Conservation (phyloP, 2,113 vertebrate species). For the Brevimyrus niger region DNA sequence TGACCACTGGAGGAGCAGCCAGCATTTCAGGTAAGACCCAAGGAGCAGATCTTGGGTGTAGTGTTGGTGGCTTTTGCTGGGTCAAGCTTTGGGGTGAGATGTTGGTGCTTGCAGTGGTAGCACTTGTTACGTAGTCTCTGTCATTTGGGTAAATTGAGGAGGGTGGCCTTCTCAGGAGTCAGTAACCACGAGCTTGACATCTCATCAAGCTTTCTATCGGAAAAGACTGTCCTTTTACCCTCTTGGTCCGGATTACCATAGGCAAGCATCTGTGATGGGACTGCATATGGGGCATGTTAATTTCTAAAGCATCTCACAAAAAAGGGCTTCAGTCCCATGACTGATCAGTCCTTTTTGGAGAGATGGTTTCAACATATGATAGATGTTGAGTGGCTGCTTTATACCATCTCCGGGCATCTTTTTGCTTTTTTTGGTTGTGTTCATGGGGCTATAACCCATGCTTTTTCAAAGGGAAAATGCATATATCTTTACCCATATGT, state of each 20-base stretch:
- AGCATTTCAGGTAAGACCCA: conserved; percentile 16
- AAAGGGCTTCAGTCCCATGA: conserved; percentile 13
- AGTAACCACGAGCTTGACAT: not conserved
- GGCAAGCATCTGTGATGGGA: not conserved
- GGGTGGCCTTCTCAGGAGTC: not conserved
- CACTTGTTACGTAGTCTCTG: not conserved
- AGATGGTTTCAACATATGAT: conserved; percentile 46
- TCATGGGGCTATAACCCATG: not conserved
- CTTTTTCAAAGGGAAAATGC: not conserved
- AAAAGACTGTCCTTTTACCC: not conserved
- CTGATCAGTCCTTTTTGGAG: conserved; percentile 15
- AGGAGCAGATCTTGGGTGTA: not conserved
- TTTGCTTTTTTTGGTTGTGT: not conserved
- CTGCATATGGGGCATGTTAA: not conserved
- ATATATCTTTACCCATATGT: not conserved
- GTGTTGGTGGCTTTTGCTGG: not conserved
- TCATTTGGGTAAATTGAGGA: not conserved
- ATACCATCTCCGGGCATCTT: conserved; percentile 25
- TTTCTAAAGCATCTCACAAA: conserved; percentile 8
- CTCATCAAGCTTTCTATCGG: not conserved
- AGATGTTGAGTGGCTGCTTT: conserved; percentile 42
- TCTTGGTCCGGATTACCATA: not conserved
- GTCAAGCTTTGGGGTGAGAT: conserved; percentile 8
- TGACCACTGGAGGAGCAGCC: conserved; percentile 5
- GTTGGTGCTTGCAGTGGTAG: not conserved